Evolutionary conservation across 2,113 vertebrate species (phyloP).

Genomic region (Oceanodroma tethys): DNA sequence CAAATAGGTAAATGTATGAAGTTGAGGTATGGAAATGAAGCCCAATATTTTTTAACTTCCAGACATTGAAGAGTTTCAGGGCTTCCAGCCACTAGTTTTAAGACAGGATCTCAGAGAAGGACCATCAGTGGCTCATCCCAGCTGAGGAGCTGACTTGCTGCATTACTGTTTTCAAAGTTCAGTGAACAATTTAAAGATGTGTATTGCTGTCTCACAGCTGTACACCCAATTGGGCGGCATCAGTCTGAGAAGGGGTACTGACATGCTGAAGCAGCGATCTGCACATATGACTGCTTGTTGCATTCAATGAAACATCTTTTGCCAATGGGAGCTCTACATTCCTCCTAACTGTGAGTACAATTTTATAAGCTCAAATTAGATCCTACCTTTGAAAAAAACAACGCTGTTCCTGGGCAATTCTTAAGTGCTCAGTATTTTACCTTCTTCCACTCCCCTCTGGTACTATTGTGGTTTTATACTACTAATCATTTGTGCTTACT

Average conservation of each 20-base stretch:
- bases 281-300: background rate
- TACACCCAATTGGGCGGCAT: background rate
- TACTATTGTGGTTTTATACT: background rate
- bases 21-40: background rate
- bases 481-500: background rate
- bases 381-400: background rate
- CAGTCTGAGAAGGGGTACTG: background rate
- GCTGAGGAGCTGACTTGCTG: background rate
- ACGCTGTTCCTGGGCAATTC: background rate
- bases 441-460: background rate
- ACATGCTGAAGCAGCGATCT: background rate
- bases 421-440: background rate
- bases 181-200: background rate
- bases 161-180: background rate
- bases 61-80: background rate
- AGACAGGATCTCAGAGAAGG: background rate
- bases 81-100: background rate
- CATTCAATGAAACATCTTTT: background rate
- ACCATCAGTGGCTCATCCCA: background rate
- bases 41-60: background rate
- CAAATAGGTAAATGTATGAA: background rate
- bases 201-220: background rate
- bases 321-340: background rate
- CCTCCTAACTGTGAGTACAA: background rate
- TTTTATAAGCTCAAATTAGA: background rate